Evolutionary conservation across 2,797 vertebrate species (phyloP).

Genomic region (Falco columbarius): DNA sequence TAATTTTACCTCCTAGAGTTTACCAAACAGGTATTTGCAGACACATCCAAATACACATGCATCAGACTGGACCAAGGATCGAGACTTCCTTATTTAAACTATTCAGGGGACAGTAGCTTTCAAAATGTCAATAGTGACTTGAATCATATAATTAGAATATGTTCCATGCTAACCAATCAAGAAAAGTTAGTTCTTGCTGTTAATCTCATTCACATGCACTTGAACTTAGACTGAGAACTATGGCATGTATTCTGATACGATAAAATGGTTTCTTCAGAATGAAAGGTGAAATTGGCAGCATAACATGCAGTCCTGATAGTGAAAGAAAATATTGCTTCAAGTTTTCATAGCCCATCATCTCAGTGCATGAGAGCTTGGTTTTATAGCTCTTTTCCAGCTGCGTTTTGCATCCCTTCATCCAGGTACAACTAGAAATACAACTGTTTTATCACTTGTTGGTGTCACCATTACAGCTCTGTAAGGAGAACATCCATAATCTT

Average conservation of each 20-base stretch:
- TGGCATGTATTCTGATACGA: rapidly evolving
- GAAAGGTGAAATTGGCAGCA: background rate
- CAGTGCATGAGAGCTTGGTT: background rate
- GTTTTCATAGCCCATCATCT: background rate
- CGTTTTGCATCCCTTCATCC: background rate
- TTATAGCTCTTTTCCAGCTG: background rate
- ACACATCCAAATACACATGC: background rate
- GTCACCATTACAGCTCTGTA: background rate
- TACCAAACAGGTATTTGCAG: background rate
- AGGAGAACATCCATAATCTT: background rate
- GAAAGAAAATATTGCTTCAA: background rate
- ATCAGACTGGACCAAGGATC: background rate
- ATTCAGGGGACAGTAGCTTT: background rate
- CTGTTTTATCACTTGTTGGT: background rate
- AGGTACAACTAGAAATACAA: background rate
- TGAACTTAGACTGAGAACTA: background rate
- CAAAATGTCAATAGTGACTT: background rate
- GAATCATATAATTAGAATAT: background rate
- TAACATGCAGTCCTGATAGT: background rate
- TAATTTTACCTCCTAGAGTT: background rate
- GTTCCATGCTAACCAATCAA: background rate
- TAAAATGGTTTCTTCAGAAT: background rate
- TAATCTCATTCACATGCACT: background rate
- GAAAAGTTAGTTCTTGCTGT: background rate
- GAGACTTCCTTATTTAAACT: background rate